phyloP scores from a whole-genome alignment of 2,797 vertebrate species.

The Sciaenops ocellatus region DNA sequence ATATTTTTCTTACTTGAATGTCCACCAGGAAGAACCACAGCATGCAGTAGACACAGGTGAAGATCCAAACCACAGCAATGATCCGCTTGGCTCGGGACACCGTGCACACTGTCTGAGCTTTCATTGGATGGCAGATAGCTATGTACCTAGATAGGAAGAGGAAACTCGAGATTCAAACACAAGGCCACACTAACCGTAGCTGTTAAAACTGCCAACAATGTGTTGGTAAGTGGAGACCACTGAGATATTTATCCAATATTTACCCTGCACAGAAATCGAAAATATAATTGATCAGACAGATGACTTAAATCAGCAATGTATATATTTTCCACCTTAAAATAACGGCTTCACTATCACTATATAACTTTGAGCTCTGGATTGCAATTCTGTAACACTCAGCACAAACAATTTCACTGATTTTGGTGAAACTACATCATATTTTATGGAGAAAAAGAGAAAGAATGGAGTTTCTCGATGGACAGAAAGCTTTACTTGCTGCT shows the following conservation, averaged over 20 bases:
- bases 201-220: neutral
- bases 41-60: slow-evolving; percentile 88
- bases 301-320: no score
- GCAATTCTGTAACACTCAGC: no score
- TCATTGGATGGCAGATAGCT: slow-evolving; percentile 88
- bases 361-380: no score
- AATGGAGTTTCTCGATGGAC: no score
- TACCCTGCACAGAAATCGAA: neutral
- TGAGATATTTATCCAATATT: neutral
- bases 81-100: slow-evolving; percentile 88
- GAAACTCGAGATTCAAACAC: neutral
- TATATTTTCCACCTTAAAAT: no score
- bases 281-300: no score
- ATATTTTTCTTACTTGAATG: slow-evolving; percentile 77
- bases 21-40: slow-evolving; percentile 91
- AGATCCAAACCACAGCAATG: slow-evolving; percentile 83
- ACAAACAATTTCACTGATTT: no score
- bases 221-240: neutral
- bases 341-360: no score
- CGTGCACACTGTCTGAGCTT: slow-evolving; percentile 86
- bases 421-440: no score
- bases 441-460: no score
- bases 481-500: no score
- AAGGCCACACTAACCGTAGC: neutral
- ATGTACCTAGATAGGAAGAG: slow-evolving; percentile 82